These are phyloP conservation scores for Steatocranus sp. DNA, from an alignment of 2,797 vertebrate species.

Conservation along the genomic window DNA sequence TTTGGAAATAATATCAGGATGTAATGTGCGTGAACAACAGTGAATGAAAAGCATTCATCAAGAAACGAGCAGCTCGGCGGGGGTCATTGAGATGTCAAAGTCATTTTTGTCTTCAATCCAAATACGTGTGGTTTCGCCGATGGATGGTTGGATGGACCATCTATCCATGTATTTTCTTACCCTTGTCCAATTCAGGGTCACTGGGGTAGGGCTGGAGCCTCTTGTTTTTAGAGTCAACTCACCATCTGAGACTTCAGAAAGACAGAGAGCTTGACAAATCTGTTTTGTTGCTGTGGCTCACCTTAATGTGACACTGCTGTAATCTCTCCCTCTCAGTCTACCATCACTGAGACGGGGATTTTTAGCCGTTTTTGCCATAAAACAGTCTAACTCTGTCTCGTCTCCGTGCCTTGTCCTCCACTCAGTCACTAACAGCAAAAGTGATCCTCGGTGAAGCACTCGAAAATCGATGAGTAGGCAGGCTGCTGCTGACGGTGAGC, in stretches of 20 bases:
- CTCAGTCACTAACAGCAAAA: neutral
- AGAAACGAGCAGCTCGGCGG: neutral
- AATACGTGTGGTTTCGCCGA: neutral
- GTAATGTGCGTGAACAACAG: neutral
- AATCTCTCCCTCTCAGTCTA: neutral
- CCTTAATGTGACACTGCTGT: neutral
- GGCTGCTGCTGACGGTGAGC: neutral
- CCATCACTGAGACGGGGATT: neutral
- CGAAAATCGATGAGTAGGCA: neutral
- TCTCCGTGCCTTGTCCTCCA: neutral
- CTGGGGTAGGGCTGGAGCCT: neutral
- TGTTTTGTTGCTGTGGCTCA: neutral
- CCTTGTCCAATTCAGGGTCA: neutral
- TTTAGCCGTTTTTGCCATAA: slow-evolving; percentile 9
- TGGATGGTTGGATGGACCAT: neutral
- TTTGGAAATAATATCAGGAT: neutral
- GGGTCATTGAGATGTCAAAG: neutral
- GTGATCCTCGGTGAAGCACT: neutral
- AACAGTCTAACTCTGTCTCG: neutral
- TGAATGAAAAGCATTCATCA: neutral
- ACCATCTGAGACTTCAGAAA: neutral
- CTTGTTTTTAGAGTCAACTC: neutral
- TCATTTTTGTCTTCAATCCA: neutral
- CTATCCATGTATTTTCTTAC: neutral
- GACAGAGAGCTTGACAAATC: neutral